Evolutionary conservation across 2,113 vertebrate genomes (phyloP).

Genomic region (Crotalus horridus): DNA sequence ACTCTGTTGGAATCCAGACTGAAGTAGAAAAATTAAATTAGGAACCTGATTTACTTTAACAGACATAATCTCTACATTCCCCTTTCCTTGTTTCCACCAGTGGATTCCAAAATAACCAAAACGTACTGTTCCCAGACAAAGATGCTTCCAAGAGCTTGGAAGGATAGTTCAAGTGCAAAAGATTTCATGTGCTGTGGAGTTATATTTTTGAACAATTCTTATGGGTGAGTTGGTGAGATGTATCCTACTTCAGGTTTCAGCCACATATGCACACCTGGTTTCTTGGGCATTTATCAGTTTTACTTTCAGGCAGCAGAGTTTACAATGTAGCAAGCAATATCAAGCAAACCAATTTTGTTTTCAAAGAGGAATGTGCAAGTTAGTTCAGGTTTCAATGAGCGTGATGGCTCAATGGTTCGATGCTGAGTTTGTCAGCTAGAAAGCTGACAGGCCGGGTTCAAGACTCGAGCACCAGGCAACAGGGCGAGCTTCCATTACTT

Average conservation of each 20-base stretch:
- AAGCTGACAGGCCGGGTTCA: background rate
- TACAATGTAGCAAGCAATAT: background rate
- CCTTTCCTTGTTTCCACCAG: background rate
- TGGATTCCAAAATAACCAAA: background rate
- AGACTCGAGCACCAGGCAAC: background rate
- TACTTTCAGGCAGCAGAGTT: background rate
- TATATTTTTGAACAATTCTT: background rate
- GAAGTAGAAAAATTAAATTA: background rate
- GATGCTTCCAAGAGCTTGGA: background rate
- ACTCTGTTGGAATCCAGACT: conserved; percentile 75
- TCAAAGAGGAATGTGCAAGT: background rate
- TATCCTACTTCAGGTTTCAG: background rate
- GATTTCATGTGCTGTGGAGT: background rate
- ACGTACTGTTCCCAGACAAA: background rate
- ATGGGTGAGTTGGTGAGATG: background rate
- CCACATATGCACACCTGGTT: background rate
- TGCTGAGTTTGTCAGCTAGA: background rate
- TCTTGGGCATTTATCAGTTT: background rate
- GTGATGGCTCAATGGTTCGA: background rate
- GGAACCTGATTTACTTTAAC: background rate
- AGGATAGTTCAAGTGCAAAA: background rate
- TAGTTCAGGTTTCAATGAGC: background rate
- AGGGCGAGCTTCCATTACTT: background rate
- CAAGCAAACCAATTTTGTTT: background rate
- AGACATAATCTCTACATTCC: background rate